A percentile compares a stretch with the other conserved stretches of the same genome.
Evolutionary conservation across 2,797 vertebrate species (phyloP).

Genomic region (Tauraco hartlaubi): DNA sequence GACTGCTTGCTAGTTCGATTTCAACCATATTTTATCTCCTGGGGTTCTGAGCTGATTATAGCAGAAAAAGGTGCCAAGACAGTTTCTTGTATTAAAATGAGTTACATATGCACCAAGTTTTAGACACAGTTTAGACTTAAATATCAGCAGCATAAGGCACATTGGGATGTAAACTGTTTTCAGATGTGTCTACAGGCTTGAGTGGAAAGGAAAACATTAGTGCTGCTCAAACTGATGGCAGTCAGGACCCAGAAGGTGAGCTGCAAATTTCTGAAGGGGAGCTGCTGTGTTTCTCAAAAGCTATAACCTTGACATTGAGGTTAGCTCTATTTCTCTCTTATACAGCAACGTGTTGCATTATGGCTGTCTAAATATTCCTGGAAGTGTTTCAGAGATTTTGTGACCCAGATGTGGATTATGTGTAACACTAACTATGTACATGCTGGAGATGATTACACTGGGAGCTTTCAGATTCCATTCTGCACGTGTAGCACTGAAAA

Average conservation of each 20-base stretch:
- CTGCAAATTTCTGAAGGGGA: constrained; percentile 31
- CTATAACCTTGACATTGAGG: constrained; percentile 34
- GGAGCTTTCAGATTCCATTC: constrained; percentile 62
- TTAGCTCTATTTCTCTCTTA: constrained; percentile 36
- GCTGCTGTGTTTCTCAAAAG: constrained; percentile 52
- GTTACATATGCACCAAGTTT: constrained; percentile 44
- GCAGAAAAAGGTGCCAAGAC: constrained; percentile 54
- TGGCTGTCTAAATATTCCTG: constrained; percentile 58
- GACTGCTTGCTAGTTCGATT: constrained; percentile 37
- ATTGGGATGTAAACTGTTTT: constrained; percentile 54
- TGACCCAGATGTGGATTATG: constrained; percentile 67
- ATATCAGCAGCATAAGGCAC: constrained; percentile 17
- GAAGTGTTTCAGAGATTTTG: constrained; percentile 48
- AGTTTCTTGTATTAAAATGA: constrained; percentile 47
- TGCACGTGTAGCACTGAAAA: constrained; percentile 51
- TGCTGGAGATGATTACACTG: constrained; percentile 42
- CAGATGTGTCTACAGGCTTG: constrained; percentile 42
- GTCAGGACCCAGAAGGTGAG: constrained; percentile 34
- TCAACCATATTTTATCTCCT: constrained; percentile 52
- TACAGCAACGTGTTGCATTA: constrained; percentile 27
- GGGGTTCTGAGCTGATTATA: constrained; percentile 42
- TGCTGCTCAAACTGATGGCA: background rate
- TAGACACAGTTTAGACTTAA: constrained; percentile 23
- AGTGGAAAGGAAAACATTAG: constrained; percentile 56
- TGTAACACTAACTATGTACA: constrained; percentile 53